These are phyloP conservation scores for Drosophila navojoa DNA, from an alignment of 1,140 invertebrate genomes.

Conservation along the genomic window DNA sequence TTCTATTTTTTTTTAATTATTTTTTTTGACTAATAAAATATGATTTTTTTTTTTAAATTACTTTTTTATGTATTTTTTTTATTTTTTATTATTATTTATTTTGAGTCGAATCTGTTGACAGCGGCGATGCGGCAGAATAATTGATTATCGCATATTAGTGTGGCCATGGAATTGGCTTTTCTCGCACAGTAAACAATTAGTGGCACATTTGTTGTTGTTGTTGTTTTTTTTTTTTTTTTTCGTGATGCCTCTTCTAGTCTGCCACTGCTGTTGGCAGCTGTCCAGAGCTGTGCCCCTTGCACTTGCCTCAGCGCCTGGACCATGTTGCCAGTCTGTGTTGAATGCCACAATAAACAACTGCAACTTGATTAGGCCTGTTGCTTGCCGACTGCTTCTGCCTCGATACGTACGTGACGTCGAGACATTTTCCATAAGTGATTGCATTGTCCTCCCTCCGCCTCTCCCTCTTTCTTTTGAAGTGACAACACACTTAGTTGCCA, in stretches of 20 bases:
- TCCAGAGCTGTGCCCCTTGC: conserved; percentile 1
- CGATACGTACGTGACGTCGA: conserved; percentile 10
- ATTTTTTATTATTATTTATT: not conserved
- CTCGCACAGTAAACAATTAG: conserved; percentile 11
- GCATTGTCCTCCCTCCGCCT: not conserved
- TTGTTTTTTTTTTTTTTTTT: not conserved
- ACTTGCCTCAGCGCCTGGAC: not conserved
- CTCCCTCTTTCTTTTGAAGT: not conserved
- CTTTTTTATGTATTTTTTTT: not conserved
- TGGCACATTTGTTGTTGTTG: not conserved
- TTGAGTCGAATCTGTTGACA: conserved; percentile 4
- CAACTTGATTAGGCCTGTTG: conserved; percentile 22
- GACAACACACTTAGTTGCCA: conserved; percentile 15
- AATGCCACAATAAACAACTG: conserved; percentile 3
- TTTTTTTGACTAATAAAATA: too few relatives aligned
- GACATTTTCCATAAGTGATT: not conserved
- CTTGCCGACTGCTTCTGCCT: not conserved
- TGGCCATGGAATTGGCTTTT: not conserved
- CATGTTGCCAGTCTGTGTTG: too few relatives aligned
- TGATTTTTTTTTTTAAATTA: not conserved
- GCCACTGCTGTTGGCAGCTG: conserved; percentile 7
- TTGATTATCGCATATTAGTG: conserved; percentile 3
- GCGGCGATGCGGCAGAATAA: not conserved
- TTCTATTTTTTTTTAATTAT: too few relatives aligned
- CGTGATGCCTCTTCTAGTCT: not conserved